Percentiles rank a stretch among this genome's conserved stretches.
Conservation (phyloP, 2,797 vertebrate species). For the Lithobates pipiens region DNA sequence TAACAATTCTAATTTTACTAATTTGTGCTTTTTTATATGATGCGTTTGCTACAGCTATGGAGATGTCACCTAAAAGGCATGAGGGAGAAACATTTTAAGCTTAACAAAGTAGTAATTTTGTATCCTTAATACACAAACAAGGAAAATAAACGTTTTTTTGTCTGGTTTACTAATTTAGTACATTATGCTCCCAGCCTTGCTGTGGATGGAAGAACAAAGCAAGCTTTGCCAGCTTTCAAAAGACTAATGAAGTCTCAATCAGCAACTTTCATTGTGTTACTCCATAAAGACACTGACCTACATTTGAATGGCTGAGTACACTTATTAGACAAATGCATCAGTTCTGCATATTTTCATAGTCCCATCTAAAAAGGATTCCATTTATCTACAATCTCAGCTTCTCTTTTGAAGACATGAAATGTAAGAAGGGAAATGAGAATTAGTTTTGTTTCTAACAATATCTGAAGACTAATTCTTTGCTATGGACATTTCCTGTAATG, state of each 20-base stretch:
- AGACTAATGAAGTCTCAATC: constrained; percentile 44
- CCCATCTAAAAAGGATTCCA: constrained; percentile 15
- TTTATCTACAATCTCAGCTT: constrained; percentile 30
- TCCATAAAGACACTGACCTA: constrained; percentile 52
- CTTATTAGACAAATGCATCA: constrained; percentile 39
- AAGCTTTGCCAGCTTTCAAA: constrained; percentile 40
- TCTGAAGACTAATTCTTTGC: background rate
- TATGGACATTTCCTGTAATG: background rate
- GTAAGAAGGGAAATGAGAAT: background rate
- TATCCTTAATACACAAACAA: background rate
- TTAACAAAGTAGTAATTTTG: background rate
- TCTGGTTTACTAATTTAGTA: constrained; percentile 6
- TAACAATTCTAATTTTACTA: background rate
- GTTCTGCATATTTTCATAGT: constrained; percentile 33
- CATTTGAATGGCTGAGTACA: constrained; percentile 44
- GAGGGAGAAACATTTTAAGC: background rate
- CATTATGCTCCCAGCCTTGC: constrained; percentile 5
- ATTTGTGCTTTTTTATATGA: background rate
- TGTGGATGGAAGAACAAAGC: constrained; percentile 28
- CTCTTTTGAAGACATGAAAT: constrained; percentile 1
- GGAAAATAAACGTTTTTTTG: constrained; percentile 3
- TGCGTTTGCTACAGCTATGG: background rate
- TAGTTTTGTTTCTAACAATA: background rate
- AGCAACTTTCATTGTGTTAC: constrained; percentile 44
- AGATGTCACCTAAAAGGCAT: background rate